Base-by-base conservation (phyloP, 2,888 invertebrate species). In the Yponomeuta cagnagella region DNA sequence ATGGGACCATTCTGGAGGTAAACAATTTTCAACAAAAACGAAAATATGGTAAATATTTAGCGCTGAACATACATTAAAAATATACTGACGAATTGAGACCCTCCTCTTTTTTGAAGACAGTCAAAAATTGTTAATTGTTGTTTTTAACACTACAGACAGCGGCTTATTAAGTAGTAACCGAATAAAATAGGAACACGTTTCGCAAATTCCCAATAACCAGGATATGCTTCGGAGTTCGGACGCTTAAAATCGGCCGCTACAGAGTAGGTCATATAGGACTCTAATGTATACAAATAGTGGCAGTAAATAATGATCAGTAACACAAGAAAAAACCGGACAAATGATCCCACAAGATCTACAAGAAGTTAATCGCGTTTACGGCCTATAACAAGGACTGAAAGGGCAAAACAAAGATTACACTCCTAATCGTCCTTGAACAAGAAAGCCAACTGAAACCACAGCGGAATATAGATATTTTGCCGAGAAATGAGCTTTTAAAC, bases 201-300 rank as follows among this genome's bases (percentile, higher is more conserved):
- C 23, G 23, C 23, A 23, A 23, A 23, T 23, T 23, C 23, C 23
- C 23, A 23, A 33, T 33, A 33, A 33, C 33, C 33, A 43, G 1
- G 43, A 43, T 37, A 8, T 43, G 9, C 43, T 43, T 43, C 43
- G 5, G 43, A 43, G 43, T 58, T 48, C 2, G 15, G 74, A 74
- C 71, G 65, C 52, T 15, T 58, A 15, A 15, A 52, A 52, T 52
- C 4, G 8, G 15, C 52, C 12, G 15, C 15, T 3, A 58, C 12
- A 4, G 52, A 15, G 52, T 58, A 3, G 12, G 15, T 15, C 3
- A 1, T 8, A 58, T 15, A 58, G 15, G 52, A 58, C 15, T 3
- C 15, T 15, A 12, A 15, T 58, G 15, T 12, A 9, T 3, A 15
- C 15, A 58, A 58, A 58, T 6, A 58, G 8, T 5, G 43, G 9